These are phyloP conservation scores for Zaprionus africanus DNA, from an alignment of 1,140 invertebrate species.

Conservation along the genomic window DNA sequence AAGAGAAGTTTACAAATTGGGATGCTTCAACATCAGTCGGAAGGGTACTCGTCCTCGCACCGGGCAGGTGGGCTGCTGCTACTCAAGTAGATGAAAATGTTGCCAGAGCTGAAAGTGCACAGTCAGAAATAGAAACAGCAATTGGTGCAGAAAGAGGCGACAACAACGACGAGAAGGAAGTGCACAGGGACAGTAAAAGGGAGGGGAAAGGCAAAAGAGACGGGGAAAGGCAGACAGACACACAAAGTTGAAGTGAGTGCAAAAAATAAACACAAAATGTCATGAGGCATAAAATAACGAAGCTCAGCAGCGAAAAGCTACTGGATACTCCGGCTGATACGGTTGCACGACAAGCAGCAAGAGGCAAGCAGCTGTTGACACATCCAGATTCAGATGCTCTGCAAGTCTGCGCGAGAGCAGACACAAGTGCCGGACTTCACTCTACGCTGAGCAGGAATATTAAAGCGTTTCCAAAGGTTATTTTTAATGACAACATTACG, in stretches of 20 bases:
- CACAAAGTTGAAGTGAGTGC: neutral
- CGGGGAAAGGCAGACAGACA: neutral
- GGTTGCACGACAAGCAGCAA: slow-evolving; percentile 40
- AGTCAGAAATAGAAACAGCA: slow-evolving; percentile 31
- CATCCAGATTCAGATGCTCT: neutral
- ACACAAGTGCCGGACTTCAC: neutral
- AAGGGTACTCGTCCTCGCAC: neutral
- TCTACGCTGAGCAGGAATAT: slow-evolving; percentile 13
- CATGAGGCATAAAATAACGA: slow-evolving; percentile 32
- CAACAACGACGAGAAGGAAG: neutral
- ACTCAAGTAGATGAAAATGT: slow-evolving; percentile 65
- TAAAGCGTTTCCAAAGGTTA: neutral
- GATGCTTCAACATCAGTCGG: neutral
- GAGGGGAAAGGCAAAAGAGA: neutral
- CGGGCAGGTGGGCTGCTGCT: slow-evolving; percentile 38
- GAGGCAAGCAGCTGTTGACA: slow-evolving; percentile 8
- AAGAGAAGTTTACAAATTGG: neutral
- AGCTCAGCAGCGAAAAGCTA: slow-evolving; percentile 31
- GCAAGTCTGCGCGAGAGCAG: neutral
- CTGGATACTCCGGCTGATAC: slow-evolving; percentile 56
- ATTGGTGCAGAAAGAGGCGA: slow-evolving; percentile 1
- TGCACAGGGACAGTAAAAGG: no score
- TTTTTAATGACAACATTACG: neutral
- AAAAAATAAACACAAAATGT: slow-evolving; percentile 25
- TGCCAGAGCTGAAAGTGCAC: slow-evolving; percentile 56